phyloP scores from a whole-genome alignment of 2,797 vertebrate genomes.

The Gallinago stenura region DNA sequence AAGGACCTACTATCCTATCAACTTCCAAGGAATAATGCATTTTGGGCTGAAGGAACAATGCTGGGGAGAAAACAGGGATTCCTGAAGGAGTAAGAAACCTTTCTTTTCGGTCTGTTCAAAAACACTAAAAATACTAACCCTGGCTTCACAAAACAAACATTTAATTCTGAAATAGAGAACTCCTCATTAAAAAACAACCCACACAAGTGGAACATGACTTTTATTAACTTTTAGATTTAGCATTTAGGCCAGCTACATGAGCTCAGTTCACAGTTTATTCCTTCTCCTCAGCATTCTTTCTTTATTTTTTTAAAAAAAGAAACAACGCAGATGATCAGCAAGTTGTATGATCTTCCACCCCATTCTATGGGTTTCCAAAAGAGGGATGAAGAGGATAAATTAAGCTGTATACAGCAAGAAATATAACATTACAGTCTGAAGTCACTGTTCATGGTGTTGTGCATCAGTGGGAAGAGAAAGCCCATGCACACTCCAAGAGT shows the following conservation, averaged over 20 bases:
- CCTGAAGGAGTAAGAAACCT: not conserved
- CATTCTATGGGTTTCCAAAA: not conserved
- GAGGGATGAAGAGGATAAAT: not conserved
- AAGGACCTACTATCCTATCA: not conserved
- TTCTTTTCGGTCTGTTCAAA: not conserved
- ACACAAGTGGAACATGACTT: not conserved
- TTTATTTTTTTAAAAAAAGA: not conserved
- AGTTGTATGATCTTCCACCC: not conserved
- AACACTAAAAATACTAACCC: not conserved
- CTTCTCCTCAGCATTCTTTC: not conserved
- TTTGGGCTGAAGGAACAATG: not conserved
- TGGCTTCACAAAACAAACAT: not conserved
- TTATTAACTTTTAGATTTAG: not conserved
- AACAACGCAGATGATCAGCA: not conserved
- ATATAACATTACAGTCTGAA: not conserved
- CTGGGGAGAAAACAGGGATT: not conserved
- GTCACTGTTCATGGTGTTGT: not conserved
- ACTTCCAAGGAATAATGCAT: slow-evolving; percentile 11
- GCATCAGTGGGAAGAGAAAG: not conserved
- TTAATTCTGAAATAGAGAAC: slow-evolving; percentile 2
- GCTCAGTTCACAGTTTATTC: not conserved
- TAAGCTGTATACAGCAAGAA: not conserved
- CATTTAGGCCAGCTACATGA: not conserved
- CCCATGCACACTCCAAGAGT: not conserved
- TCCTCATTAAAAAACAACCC: not conserved